Evolutionary conservation across 2,888 invertebrate species (phyloP), one percentile per base, ranked within the genome.

Genomic region (Incurvaria masculella): DNA sequence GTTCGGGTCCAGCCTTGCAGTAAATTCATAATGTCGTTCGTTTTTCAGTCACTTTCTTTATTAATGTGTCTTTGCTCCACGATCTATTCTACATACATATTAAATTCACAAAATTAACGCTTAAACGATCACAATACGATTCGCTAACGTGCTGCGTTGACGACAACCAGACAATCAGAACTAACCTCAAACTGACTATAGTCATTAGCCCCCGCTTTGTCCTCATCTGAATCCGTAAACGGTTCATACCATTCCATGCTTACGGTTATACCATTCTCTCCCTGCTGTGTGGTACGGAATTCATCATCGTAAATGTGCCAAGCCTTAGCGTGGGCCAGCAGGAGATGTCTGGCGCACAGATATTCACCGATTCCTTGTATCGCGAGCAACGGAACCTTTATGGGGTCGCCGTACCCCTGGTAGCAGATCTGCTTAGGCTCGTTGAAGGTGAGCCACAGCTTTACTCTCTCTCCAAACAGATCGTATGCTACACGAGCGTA

Each of bases 371-470:
- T 56, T 33, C 73, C 80, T 2, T 72, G 63, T 1, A 66, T 60
- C 42, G 72, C 65, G 2, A 78, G 47, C 4, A 64, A 60, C 0
- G 72, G 72, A 16, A 72, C 68, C 49, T 60, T 62, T 0, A 59
- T 56, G 0, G 49, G 55, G 1, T 42, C 48, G 1, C 76, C 78
- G 56, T 84, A 84, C 0, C 79, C 80, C 16, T 61, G 56, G 1
- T 57, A 59, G 45, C 72, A 75, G 38, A 68, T 64, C 51, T 69
- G 64, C 49, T 61, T 64, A 0, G 82, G 82, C 54, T 84, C 84
- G 54, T 85, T 84, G 49, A 83, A 73, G 0, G 84, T 84, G 11
- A 82, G 75, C 81, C 82, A 84, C 11, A 64, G 57, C 55, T 81
- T 78, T 0, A 76, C 80, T 49, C 78, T 66, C 50, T 80, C 79